Conservation (phyloP, 2,888 invertebrate species). For the Elmis aenea region DNA sequence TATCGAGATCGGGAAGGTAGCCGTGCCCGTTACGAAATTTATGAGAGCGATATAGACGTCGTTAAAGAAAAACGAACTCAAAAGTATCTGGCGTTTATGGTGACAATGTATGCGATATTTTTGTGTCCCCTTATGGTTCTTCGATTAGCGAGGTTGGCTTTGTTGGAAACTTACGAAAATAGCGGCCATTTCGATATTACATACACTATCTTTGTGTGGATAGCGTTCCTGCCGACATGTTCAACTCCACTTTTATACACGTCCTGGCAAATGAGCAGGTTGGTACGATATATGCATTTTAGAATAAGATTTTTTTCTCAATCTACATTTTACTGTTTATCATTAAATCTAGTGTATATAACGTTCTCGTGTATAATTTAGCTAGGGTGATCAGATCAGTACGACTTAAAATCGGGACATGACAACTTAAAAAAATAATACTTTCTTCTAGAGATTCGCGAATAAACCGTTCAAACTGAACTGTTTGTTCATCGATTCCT, state of each 20-base stretch:
- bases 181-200: conserved; percentile 62
- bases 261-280: conserved; percentile 61
- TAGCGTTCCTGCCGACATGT: conserved; percentile 64
- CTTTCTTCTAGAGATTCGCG: too few species aligned
- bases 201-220: conserved; percentile 64
- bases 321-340: too few species aligned
- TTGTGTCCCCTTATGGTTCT: conserved; percentile 62
- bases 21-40: conserved; percentile 47
- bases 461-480: too few species aligned
- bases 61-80: conserved; percentile 62
- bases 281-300: too few species aligned
- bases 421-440: too few species aligned
- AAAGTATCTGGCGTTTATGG: conserved; percentile 62
- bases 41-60: conserved; percentile 54
- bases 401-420: too few species aligned
- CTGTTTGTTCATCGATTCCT: too few species aligned
- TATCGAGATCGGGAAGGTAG: conserved; percentile 31
- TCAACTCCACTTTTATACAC: conserved; percentile 62
- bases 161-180: conserved; percentile 66
- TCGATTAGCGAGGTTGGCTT: conserved; percentile 56
- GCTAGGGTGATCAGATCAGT: too few species aligned
- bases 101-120: conserved; percentile 60
- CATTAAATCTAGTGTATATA: too few species aligned
- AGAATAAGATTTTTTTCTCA: too few species aligned
- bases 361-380: too few species aligned